Evolutionary conservation across 1,140 invertebrate genomes (phyloP).

Genomic region (Cydia amplana): DNA sequence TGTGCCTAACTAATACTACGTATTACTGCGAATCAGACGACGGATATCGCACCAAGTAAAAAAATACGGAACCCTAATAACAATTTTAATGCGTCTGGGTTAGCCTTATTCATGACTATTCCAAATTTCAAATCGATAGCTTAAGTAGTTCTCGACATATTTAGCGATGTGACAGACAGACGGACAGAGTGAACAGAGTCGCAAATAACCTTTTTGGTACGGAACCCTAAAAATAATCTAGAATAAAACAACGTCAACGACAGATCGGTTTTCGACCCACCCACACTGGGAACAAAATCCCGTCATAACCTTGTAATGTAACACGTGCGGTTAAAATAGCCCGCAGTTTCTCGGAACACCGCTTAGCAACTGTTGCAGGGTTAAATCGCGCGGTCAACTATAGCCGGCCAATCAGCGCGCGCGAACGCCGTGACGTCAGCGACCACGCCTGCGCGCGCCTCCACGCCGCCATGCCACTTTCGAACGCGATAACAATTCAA

Average conservation of each 20-base stretch:
- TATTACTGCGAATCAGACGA: too few relatives aligned
- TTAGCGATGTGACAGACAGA: too few relatives aligned
- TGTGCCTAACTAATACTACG: too few relatives aligned
- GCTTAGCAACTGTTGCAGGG: conserved; percentile 74
- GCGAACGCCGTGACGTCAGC: conserved; percentile 65
- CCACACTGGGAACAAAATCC: conserved; percentile 14
- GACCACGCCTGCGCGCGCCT: conserved; percentile 77
- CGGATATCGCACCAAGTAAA: too few relatives aligned
- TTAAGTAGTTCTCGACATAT: too few relatives aligned
- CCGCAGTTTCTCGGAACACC: conserved; percentile 51
- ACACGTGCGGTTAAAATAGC: conserved; percentile 42
- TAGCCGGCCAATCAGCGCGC: conserved; percentile 57
- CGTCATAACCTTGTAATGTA: conserved; percentile 34
- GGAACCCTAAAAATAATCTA: background rate
- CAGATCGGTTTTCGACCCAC: conserved; percentile 8
- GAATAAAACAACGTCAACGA: background rate
- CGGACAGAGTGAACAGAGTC: too few relatives aligned
- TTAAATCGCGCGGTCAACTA: conserved; percentile 59
- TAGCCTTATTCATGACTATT: too few relatives aligned
- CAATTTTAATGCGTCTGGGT: too few relatives aligned
- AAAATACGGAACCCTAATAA: too few relatives aligned
- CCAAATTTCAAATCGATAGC: too few relatives aligned
- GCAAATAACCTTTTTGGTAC: too few relatives aligned
- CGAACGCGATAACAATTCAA: conserved; percentile 42
- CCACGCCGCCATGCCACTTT: conserved; percentile 58